These are phyloP conservation scores for Clunio marinus DNA, from an alignment of 2,888 invertebrate species.

Conservation along the genomic window DNA sequence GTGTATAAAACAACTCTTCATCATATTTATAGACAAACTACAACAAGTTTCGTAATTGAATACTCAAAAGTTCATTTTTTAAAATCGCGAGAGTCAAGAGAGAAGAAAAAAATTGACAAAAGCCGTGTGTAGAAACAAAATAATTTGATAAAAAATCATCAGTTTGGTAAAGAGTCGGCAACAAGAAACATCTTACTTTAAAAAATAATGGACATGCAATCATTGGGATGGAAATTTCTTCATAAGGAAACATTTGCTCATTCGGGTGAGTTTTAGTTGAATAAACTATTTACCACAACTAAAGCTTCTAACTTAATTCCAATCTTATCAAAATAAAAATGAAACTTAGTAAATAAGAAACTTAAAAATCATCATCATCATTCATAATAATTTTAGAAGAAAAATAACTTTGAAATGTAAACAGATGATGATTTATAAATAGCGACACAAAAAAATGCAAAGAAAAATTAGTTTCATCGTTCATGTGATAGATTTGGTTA, in stretches of 20 bases:
- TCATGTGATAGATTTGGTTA: too few species aligned
- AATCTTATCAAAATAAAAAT: too few species aligned
- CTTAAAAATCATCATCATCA: too few species aligned
- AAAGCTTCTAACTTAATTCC: too few species aligned
- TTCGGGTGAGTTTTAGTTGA: background rate
- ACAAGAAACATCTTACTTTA: background rate
- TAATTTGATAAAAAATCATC: constrained; percentile 1
- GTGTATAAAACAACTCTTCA: too few species aligned
- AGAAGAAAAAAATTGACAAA: background rate
- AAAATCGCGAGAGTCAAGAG: background rate
- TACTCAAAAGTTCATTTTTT: background rate
- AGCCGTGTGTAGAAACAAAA: background rate
- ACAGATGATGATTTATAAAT: constrained; percentile 14
- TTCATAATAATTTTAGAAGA: background rate
- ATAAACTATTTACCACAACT: too few species aligned
- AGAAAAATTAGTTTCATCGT: too few species aligned
- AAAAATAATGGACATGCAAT: constrained; percentile 40
- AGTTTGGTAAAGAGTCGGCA: background rate
- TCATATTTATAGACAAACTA: background rate
- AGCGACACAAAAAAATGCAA: constrained; percentile 1
- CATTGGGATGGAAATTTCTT: constrained; percentile 45
- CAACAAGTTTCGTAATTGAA: background rate
- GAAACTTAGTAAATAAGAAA: too few species aligned
- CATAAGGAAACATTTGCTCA: constrained; percentile 45
- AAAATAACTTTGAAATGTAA: constrained; percentile 1